Base-by-base conservation (phyloP, 2,797 vertebrate species). In the Neopelma chrysocephalum region DNA sequence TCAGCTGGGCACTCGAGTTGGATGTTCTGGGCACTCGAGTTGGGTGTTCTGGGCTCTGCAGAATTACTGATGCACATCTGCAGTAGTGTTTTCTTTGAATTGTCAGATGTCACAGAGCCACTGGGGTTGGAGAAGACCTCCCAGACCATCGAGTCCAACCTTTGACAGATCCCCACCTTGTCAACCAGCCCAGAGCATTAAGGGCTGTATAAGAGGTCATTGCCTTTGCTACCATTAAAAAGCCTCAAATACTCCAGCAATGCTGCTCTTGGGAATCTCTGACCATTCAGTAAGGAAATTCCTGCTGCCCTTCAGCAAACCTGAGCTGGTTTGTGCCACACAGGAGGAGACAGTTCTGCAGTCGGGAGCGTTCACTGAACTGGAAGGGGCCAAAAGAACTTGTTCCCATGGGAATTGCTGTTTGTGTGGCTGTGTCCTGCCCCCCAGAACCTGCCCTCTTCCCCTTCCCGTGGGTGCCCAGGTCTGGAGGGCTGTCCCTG, bases 11-110 rank as follows among this genome's bases (percentile, higher is more conserved):
- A 1, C 23, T 29, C 11, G 0, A 6, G 36, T 10, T 27, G 38
- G 53, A 13, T 0, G 1, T 26, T n/a, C 40, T 69, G 40, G 34
- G 27, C n/a, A 1, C 23, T 29, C 11, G 0, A 6, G 36, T 10
- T 27, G 38, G 53, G 12, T 0, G 1, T 26, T n/a, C 40, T 69
- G 40, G 34, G 27, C n/a, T 23, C 32, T 73, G 20, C 26, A 11
- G 57, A 51, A 26, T 6, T 68, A 27, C 11, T 57, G 20, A 19
- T 42, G 32, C 23, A 1, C 40, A 10, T 48, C 36, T 82, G 54
- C 38, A 7, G 15, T 22, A 6, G 38, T 10, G 47, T 47, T 53
- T 66, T 4, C 40, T 36, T n/a, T 29, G 47, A 47, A 5, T 21
- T 60, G 19, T 9, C 72, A 15, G 25, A 22, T 75, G 66, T 54